Evolutionary conservation across 2,797 vertebrate species (phyloP).

Genomic region (Eupleurogrammus muticus): DNA sequence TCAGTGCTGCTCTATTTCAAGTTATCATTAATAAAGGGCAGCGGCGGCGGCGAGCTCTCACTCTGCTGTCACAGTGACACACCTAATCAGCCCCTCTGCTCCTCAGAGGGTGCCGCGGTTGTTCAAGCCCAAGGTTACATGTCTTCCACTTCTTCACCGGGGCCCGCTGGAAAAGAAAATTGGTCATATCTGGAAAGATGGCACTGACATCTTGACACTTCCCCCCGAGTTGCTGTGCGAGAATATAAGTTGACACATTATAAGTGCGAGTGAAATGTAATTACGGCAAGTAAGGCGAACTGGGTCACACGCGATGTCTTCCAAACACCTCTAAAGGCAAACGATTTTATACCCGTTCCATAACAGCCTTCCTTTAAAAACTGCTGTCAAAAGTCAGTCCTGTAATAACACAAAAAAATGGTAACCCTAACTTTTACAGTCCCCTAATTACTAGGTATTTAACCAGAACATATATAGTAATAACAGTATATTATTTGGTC

Average conservation of each 20-base stretch:
- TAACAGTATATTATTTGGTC: too few relatives aligned
- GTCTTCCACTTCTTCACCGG: slow-evolving; percentile 13
- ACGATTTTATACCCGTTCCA: too few relatives aligned
- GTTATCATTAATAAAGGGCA: slow-evolving; percentile 57
- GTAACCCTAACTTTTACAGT: too few relatives aligned
- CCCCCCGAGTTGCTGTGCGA: not conserved
- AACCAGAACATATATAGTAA: too few relatives aligned
- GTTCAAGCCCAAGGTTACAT: slow-evolving; percentile 25
- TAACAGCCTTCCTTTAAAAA: too few relatives aligned
- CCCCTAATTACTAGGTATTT: too few relatives aligned
- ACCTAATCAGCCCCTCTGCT: slow-evolving; percentile 40
- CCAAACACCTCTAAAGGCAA: too few relatives aligned
- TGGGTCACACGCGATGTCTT: too few relatives aligned
- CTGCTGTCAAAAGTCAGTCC: too few relatives aligned
- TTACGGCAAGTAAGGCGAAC: not conserved
- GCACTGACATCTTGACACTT: not conserved
- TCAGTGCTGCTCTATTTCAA: slow-evolving; percentile 55
- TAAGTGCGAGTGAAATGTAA: not conserved
- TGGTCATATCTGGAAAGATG: slow-evolving; percentile 5
- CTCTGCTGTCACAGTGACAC: slow-evolving; percentile 42
- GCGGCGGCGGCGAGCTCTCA: slow-evolving; percentile 32
- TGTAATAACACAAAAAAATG: too few relatives aligned
- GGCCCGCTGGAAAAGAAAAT: slow-evolving; percentile 10
- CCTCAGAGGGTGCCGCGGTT: slow-evolving; percentile 19
- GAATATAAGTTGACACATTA: not conserved